Evolutionary conservation across 2,113 vertebrate genomes (phyloP).

Genomic region (Euleptes europaea): DNA sequence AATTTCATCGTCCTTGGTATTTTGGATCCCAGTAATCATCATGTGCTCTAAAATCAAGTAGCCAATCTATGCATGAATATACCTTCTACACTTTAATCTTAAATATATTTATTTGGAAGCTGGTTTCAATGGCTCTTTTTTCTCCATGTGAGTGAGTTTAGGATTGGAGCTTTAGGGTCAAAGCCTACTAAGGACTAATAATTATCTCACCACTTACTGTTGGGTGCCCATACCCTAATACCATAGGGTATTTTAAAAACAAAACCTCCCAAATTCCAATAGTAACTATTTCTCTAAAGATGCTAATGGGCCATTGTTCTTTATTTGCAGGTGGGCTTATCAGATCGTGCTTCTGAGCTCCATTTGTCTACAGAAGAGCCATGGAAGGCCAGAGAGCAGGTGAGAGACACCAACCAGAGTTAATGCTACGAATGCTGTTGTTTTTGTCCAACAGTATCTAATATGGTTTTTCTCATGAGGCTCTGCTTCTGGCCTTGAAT

Average conservation of each 20-base stretch:
- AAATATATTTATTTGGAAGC: neutral
- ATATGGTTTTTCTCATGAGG: neutral
- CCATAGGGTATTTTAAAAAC: neutral
- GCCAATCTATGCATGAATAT: too few species aligned
- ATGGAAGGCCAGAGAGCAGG: conserved; percentile 53
- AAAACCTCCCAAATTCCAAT: neutral
- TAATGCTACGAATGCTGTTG: too few species aligned
- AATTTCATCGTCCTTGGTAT: too few species aligned
- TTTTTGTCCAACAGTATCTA: neutral
- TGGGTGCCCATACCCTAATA: neutral
- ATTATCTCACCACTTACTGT: neutral
- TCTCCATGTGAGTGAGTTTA: neutral
- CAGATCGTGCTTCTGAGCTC: neutral
- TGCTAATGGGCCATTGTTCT: neutral
- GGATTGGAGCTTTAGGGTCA: neutral
- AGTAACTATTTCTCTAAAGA: neutral
- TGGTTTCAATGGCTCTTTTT: neutral
- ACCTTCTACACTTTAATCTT: neutral
- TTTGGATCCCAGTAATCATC: too few species aligned
- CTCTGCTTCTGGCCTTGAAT: neutral
- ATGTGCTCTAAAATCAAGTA: neutral
- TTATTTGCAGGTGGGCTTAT: conserved; percentile 33
- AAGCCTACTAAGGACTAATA: too few species aligned
- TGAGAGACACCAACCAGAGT: conserved; percentile 31
- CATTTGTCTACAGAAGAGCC: conserved; percentile 12